Base-by-base conservation (phyloP, 2,113 vertebrate species). In the Pygoscelis antarcticus region DNA sequence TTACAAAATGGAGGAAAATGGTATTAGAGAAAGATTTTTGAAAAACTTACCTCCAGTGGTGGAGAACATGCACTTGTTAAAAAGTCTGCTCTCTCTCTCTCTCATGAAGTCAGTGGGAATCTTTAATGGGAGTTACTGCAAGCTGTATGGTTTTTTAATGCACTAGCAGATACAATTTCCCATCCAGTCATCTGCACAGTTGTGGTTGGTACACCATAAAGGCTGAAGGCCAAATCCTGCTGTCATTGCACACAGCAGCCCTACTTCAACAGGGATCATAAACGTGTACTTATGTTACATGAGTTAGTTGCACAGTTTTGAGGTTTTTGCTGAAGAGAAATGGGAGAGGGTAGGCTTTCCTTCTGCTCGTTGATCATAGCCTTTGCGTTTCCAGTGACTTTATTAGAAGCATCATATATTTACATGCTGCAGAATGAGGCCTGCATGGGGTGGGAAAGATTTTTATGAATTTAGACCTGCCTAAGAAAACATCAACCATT, bases 141-240 rank as follows among this genome's bases (percentile, higher is more conserved):
- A 93, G 77, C 70, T 82, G 69, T 76, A 54, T 58, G 76, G 0
- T 44, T 83, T 95, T 91, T 81, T 83, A 81, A 77, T 77, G 88
- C 62, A 34, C 42, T 64, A 76, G 83, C 87, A 94, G 85, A 92
- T 81, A 46, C 9, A 55, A 88, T 92, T 95, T 96, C 84, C 77
- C 70, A 72, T 82, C 40, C 71, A 87, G 70, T 92, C 70, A 29
- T 83, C 70, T 60, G 77, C 78, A 69, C 61, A 62, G 78, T 83
- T 95, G 94, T 78, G 83, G 81, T 7, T 89, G 82, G 62, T 89
- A 23, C 75, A 46, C 36, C 74, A 42, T 23, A 46, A 79, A 52
- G 86, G 77, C 96, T 91, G 96, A 88, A 83, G 81, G 83, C 91
- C 94, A 92, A 83, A 80, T 80, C 81, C 94, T 89, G 70, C 80